Evolutionary conservation across 2,888 invertebrate species (phyloP), one percentile per base, ranked within the genome.

Genomic region (Macrosiphum euphorbiae): DNA sequence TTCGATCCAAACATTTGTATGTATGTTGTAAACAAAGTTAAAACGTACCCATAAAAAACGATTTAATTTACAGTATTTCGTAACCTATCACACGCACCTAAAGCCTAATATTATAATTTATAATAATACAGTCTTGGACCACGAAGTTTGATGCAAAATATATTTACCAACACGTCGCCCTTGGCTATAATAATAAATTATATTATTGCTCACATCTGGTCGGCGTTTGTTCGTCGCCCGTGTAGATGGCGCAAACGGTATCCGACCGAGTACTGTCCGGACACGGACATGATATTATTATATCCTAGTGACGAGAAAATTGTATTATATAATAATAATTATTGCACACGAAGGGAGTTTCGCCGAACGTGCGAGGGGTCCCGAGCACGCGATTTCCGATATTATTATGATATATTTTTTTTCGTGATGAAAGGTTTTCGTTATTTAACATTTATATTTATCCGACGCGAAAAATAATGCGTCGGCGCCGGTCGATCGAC

Each of bases 171-270:
- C 35, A 78, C 78, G 35, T 35, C 35, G n/a, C 35, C 78, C 78
- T 20, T 8, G 78, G 35, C 35, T 20, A 24, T 8, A 58, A 58
- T 26, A 52, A 16, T 52, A 50, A 47, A 16, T 52, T 0, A 16
- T 52, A 50, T 50, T 13, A 55, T 35, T 35, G 78, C 52, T 41
- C 10, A 28, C 58, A n/a, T 50, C 26, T 85, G 55, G n/a, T 16
- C 28, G 28, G 10, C 52, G 92, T 52, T 78, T 26, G 52, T 5
- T 8, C 41, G 28, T 20, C 3, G n/a, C 52, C 3, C 92, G 92
- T 52, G 0, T 55, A 92, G 92, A 92, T 92, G 92, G 92, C 92
- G 92, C 88, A 7, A 41, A 78, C 92, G 88, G 92, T 92, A 88
- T 88, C 52, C 50, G 85, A 44, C 28, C 41, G 85, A 44, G 44